phyloP scores from a whole-genome alignment of 2,888 invertebrate species.

The Sepiola atlantica region DNA sequence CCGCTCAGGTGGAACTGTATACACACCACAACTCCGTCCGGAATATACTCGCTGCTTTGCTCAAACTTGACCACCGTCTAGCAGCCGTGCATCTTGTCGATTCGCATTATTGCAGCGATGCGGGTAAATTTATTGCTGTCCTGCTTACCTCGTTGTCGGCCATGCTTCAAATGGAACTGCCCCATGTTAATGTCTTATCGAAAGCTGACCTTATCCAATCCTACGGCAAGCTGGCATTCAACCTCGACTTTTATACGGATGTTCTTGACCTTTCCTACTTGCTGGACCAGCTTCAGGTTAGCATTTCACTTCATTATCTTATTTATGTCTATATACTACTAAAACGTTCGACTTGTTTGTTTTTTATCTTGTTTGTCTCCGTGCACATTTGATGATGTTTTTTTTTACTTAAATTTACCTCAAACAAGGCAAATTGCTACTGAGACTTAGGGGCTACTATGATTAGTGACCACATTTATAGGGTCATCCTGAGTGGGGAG shows the following conservation, averaged over 20 bases:
- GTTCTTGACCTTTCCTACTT: slow-evolving; percentile 91
- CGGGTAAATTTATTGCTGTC: slow-evolving; percentile 93
- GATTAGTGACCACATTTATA: no score
- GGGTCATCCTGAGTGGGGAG: no score
- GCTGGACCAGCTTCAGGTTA: slow-evolving; percentile 82
- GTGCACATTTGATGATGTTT: no score
- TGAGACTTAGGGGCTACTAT: no score
- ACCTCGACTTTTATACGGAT: slow-evolving; percentile 94
- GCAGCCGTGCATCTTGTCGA: slow-evolving; percentile 95
- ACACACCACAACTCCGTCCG: slow-evolving; percentile 90
- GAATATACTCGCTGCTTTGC: slow-evolving; percentile 79
- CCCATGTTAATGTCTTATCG: slow-evolving; percentile 95
- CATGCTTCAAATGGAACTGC: slow-evolving; percentile 94
- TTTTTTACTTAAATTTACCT: no score
- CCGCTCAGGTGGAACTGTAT: slow-evolving; percentile 91
- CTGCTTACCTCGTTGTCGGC: slow-evolving; percentile 90
- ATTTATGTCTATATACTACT: background rate
- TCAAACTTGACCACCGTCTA: slow-evolving; percentile 78
- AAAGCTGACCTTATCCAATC: slow-evolving; percentile 90
- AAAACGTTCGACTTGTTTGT: no score
- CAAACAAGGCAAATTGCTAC: no score
- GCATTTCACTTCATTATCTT: slow-evolving; percentile 38
- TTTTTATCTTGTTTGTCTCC: no score
- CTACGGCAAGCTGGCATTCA: slow-evolving; percentile 86
- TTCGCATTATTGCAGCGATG: slow-evolving; percentile 95